A percentile compares a stretch with the other conserved stretches of the same genome.
Evolutionary conservation across 2,113 vertebrate genomes (phyloP).

Genomic region (Dasyprocta punctata): DNA sequence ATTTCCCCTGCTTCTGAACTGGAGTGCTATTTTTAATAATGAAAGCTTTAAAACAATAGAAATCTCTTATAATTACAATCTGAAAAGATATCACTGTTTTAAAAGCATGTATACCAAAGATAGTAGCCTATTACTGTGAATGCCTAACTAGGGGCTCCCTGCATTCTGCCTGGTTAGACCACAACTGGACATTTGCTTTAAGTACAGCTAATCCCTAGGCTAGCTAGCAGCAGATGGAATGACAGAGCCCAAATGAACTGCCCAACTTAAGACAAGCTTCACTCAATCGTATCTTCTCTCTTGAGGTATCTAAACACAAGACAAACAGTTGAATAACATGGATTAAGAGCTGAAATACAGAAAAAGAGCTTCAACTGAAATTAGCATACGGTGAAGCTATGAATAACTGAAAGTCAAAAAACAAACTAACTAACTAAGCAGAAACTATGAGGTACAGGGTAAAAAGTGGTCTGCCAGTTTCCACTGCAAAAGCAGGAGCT

Average conservation of each 20-base stretch:
- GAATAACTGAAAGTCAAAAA: slow-evolving; percentile 4
- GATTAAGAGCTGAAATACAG: neutral
- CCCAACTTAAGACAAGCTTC: neutral
- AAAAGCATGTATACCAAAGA: neutral
- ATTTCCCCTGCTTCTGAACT: slow-evolving; percentile 30
- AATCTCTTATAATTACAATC: slow-evolving; percentile 10
- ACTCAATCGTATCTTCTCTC: neutral
- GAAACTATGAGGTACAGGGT: neutral
- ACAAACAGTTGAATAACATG: neutral
- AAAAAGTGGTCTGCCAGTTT: neutral
- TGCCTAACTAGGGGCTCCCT: neutral
- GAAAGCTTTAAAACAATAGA: slow-evolving; percentile 5
- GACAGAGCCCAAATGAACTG: neutral
- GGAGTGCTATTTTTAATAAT: slow-evolving; percentile 33
- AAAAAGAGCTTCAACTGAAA: neutral
- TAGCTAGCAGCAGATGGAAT: neutral
- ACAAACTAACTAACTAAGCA: neutral
- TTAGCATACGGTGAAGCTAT: slow-evolving; percentile 2
- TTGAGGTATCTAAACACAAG: neutral
- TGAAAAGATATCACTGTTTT: neutral
- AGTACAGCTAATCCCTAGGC: neutral
- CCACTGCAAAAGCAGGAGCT: neutral
- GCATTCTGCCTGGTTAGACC: neutral
- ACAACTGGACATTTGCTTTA: neutral
- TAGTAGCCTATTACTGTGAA: neutral